Conservation (phyloP, 2,888 invertebrate genomes). For the Coleophora deauratella region DNA sequence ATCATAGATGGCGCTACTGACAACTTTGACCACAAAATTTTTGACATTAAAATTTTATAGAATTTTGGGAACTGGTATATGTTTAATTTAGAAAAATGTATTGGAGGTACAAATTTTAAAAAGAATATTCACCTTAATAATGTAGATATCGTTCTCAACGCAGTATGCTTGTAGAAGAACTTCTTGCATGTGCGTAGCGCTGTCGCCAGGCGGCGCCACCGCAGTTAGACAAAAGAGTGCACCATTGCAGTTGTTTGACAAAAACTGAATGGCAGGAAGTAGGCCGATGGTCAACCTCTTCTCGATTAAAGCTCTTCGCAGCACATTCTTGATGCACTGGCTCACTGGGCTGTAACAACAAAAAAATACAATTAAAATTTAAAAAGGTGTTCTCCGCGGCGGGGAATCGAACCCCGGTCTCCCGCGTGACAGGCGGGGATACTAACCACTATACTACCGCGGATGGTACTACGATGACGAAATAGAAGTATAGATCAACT, state of each 20-base stretch:
- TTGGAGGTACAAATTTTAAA: background rate
- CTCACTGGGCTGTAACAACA: conserved; percentile 62
- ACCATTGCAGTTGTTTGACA: conserved; percentile 75
- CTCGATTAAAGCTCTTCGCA: conserved; percentile 69
- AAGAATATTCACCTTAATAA: conserved; percentile 75
- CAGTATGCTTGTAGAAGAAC: conserved; percentile 85
- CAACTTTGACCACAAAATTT: background rate
- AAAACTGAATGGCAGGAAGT: conserved; percentile 74
- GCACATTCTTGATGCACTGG: conserved; percentile 67
- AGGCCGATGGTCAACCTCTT: conserved; percentile 77
- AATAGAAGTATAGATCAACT: too few relatives aligned
- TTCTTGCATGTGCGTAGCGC: conserved; percentile 85
- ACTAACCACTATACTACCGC: conserved; percentile 75
- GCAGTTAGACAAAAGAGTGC: conserved; percentile 81
- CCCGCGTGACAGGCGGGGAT: conserved; percentile 76
- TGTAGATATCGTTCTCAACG: conserved; percentile 84
- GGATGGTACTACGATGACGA: conserved; percentile 23
- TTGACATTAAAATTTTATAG: too few relatives aligned
- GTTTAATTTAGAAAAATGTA: background rate
- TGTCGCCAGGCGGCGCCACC: conserved; percentile 79
- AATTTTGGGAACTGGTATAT: background rate
- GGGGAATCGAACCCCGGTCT: conserved; percentile 76
- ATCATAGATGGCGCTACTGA: conserved; percentile 8
- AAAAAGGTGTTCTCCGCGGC: conserved; percentile 49
- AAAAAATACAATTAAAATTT: conserved; percentile 5